These are phyloP conservation scores for Drosophila elegans DNA, from an alignment of 1,140 invertebrate genomes.

Conservation along the genomic window DNA sequence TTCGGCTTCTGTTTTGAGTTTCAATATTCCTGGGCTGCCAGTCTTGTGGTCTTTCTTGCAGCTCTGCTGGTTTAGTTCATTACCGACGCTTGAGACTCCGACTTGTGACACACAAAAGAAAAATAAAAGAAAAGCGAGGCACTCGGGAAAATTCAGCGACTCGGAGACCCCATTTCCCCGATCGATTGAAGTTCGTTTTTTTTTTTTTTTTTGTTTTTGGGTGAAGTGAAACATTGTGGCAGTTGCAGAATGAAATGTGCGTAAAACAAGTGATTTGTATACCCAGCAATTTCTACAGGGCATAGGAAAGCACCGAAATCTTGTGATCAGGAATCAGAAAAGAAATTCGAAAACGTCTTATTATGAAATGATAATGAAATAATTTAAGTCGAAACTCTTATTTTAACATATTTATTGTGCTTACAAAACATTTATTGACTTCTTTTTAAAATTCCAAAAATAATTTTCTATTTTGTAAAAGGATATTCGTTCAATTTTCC, in stretches of 20 bases:
- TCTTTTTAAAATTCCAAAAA: no score
- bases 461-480: neutral
- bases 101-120: constrained; percentile 30
- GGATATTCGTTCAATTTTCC: neutral
- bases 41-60: constrained; percentile 72
- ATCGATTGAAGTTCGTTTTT: constrained; percentile 21
- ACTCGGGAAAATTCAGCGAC: constrained; percentile 22
- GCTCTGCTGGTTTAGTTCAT: constrained; percentile 66
- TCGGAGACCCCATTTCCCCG: constrained; percentile 2
- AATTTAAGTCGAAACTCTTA: no score
- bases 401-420: no score
- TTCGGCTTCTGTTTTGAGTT: constrained; percentile 36
- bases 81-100: constrained; percentile 71
- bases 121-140: constrained; percentile 22
- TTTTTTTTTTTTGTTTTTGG: neutral
- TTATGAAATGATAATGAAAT: no score
- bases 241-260: constrained; percentile 71
- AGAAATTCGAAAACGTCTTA: neutral
- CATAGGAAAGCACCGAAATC: neutral
- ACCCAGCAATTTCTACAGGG: neutral
- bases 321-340: neutral
- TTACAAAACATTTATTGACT: no score
- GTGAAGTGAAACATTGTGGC: neutral
- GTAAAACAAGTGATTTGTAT: constrained; percentile 30
- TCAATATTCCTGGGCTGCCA: constrained; percentile 39